A percentile compares a stretch with the other conserved stretches of the same genome.
Evolutionary conservation across 2,113 vertebrate genomes (phyloP).

Genomic region (Mastomys coucha): DNA sequence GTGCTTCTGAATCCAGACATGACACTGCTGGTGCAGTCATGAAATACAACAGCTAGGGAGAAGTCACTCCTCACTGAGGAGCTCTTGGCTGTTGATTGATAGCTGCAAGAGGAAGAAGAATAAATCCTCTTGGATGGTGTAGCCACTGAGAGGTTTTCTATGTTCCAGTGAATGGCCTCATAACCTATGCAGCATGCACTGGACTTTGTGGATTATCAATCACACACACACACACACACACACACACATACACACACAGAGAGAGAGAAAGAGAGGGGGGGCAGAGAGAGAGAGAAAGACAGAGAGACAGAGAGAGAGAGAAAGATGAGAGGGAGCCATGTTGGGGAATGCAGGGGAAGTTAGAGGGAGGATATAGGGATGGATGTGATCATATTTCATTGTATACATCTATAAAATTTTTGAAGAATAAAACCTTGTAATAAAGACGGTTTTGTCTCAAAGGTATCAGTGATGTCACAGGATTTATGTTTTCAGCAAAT

Average conservation of each 20-base stretch:
- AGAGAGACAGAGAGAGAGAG: not conserved
- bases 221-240: not conserved
- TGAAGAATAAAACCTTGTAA: not conserved
- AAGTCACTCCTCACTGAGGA: not conserved
- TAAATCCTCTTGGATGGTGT: not conserved
- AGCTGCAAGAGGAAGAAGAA: too few species aligned
- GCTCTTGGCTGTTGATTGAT: too few species aligned
- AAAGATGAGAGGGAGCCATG: not conserved
- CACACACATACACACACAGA: not conserved
- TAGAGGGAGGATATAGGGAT: not conserved
- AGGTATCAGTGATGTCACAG: not conserved
- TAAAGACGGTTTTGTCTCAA: not conserved
- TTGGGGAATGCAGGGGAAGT: not conserved
- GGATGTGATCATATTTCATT: not conserved
- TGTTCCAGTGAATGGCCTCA: not conserved
- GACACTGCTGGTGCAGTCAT: too few species aligned
- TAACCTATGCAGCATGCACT: not conserved
- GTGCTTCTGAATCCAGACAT: too few species aligned
- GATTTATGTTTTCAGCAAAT: not conserved
- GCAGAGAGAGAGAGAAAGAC: too few species aligned
- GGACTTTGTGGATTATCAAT: not conserved
- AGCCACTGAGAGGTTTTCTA: not conserved
- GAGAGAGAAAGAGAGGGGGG: not conserved
- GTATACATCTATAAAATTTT: not conserved
- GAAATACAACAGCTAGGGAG: not conserved